Evolutionary conservation across 2,113 vertebrate species (phyloP).

Genomic region (Ariopsis seemanni): DNA sequence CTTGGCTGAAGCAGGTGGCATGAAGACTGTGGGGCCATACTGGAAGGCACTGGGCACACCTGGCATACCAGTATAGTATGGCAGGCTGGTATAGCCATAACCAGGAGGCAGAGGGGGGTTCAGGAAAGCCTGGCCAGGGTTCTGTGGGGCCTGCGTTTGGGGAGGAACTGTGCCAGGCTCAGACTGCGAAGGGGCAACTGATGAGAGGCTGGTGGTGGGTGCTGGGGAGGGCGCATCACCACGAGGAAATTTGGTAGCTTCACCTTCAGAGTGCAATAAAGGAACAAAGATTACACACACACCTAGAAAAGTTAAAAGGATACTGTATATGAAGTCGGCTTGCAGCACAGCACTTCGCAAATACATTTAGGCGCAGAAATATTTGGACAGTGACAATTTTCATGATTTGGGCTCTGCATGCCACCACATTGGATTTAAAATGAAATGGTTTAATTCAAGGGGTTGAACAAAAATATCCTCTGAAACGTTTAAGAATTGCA

Average conservation of each 20-base stretch:
- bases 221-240: conserved; percentile 91
- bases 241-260: conserved; percentile 91
- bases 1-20: conserved; percentile 90
- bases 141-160: conserved; percentile 76
- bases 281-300: not conserved
- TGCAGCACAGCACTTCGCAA: not conserved
- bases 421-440: too few relatives aligned
- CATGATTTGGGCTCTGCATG: too few relatives aligned
- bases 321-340: not conserved
- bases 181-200: conserved; percentile 80
- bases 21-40: conserved; percentile 93
- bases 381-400: too few relatives aligned
- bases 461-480: too few relatives aligned
- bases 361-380: too few relatives aligned
- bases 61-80: conserved; percentile 89
- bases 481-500: too few relatives aligned
- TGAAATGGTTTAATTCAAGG: too few relatives aligned
- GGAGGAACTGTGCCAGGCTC: conserved; percentile 72
- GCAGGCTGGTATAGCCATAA: conserved; percentile 93
- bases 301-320: not conserved
- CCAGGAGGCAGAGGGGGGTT: conserved; percentile 88
- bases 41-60: conserved; percentile 93
- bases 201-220: conserved; percentile 82
- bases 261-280: conserved; percentile 73
- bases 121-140: conserved; percentile 85